A percentile compares a stretch with the other conserved stretches of the same genome.
phyloP scores from a whole-genome alignment of 2,113 vertebrate species.

The Centropus bengalensis region DNA sequence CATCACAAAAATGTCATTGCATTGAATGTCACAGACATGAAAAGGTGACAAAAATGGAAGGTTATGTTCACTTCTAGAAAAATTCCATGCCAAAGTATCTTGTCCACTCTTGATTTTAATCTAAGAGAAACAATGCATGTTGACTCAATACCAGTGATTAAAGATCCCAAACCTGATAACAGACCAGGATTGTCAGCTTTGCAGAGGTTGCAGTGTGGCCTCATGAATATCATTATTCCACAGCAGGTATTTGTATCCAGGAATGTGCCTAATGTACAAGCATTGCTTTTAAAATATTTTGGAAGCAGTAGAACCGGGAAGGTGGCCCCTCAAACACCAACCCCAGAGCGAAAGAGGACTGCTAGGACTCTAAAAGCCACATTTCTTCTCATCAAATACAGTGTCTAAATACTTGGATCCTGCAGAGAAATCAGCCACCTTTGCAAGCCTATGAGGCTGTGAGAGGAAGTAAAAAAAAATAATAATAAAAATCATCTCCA shows the following conservation, averaged over 20 bases:
- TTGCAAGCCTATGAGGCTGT: background rate
- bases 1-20: background rate
- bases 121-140: background rate
- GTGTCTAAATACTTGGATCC: background rate
- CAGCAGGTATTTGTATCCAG: background rate
- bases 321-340: background rate
- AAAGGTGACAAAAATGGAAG: background rate
- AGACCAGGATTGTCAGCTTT: background rate
- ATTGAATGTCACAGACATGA: background rate
- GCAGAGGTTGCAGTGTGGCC: background rate
- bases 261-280: background rate
- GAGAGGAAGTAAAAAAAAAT: background rate
- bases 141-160: background rate
- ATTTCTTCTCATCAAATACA: background rate
- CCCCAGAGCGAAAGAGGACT: background rate
- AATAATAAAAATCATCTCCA: background rate
- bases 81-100: background rate
- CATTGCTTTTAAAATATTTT: background rate
- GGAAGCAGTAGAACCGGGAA: background rate
- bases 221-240: background rate
- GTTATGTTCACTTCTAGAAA: background rate
- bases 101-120: background rate
- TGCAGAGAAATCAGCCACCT: background rate
- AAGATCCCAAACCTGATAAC: background rate
- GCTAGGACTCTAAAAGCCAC: background rate